Base-by-base conservation (phyloP, 2,888 invertebrate genomes). In the Amphipoea lucens region DNA sequence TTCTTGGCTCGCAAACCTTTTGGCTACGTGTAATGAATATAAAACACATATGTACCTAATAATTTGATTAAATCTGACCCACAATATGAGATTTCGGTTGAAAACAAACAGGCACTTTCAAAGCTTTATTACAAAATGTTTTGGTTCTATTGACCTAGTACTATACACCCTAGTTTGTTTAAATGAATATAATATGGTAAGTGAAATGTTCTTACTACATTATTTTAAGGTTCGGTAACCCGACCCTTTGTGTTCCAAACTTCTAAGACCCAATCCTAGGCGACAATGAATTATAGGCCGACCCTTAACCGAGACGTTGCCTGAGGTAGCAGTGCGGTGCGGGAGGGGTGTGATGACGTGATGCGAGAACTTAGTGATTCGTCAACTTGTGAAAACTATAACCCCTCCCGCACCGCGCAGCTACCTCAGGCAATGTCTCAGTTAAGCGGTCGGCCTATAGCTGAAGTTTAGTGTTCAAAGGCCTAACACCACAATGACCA, bases 101-200 rank as follows among this genome's bases (percentile, higher is more conserved):
- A 72, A 74, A 78, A 84, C 67, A n/a, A 80, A 80, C 70, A 81
- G 78, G 6, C 54, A 42, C 11, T 57, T 72, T 48, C 71, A 57
- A 78, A 77, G 60, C 36, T 48, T 40, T 48, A 79, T 54, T 48
- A 81, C 78, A 73, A 81, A 74, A 57, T 74, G 40, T 60, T 70
- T 66, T 42, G 17, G 42, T 71, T 74, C 63, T 78, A 71, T 84
- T 78, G 60, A 81, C 68, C 48, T 74, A 48, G 45, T 54, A 65
- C 9, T 42, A 36, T 76, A 81, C 36, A 36, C 69, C 11, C 76
- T 40, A 23, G 67, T 62, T 84, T 74, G 29, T 77, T 69, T 36
- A 70, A 81, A 74, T 65, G 45, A 65, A 42, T 51, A 65, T 73
- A 70, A 69, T 69, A 40, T n/a, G n/a, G 23, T 17, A 70, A 74